phyloP scores from a whole-genome alignment of 2,113 vertebrate genomes.

The Ictalurus furcatus region DNA sequence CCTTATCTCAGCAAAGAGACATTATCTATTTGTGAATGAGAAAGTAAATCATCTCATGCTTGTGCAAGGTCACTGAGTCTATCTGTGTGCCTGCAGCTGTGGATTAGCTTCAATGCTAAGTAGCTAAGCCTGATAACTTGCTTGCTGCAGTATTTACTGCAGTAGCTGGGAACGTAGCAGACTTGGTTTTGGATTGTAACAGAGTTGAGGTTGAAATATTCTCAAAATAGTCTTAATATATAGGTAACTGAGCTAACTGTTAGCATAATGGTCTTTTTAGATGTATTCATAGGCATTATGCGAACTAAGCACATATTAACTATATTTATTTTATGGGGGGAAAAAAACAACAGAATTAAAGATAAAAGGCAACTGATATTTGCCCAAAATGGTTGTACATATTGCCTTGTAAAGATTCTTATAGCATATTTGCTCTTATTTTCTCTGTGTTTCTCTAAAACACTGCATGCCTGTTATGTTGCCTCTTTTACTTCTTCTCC shows the following conservation, averaged over 20 bases:
- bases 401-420: neutral
- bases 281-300: neutral
- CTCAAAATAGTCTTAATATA: neutral
- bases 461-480: neutral
- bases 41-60: slow-evolving; percentile 16
- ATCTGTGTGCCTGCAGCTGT: slow-evolving; percentile 22
- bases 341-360: neutral
- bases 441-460: neutral
- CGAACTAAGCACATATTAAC: neutral
- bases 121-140: neutral
- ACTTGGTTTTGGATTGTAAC: neutral
- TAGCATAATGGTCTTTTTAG: neutral
- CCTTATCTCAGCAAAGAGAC: slow-evolving; percentile 14
- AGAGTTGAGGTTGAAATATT: neutral
- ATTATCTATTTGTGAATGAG: slow-evolving; percentile 10
- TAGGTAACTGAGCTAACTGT: neutral
- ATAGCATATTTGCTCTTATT: neutral
- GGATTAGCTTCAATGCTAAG: slow-evolving; percentile 14
- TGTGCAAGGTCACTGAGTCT: slow-evolving; percentile 25
- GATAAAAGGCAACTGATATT: neutral
- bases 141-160: neutral
- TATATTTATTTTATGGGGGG: neutral
- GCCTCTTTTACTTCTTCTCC: neutral
- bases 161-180: neutral
- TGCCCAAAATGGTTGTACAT: neutral